Evolutionary conservation across 2,797 vertebrate species (phyloP).

Genomic region (Pseudomugil gertrudae): DNA sequence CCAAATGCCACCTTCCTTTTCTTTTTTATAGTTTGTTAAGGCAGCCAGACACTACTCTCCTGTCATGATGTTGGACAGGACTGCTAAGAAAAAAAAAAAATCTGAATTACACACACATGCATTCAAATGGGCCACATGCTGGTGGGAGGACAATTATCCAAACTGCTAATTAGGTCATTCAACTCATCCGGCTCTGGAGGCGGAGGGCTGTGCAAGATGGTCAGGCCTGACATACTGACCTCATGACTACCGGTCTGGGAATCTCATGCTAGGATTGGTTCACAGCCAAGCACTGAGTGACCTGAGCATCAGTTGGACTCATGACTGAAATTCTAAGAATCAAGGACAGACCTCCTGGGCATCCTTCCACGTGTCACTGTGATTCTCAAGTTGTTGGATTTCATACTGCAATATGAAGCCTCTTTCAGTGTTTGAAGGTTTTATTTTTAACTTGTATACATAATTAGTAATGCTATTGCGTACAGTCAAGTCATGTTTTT

Average conservation of each 20-base stretch:
- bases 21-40: too few relatives aligned
- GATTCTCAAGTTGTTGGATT: constrained; percentile 38
- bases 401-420: constrained; percentile 28
- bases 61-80: too few relatives aligned
- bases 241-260: constrained; percentile 51
- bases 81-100: too few relatives aligned
- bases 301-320: constrained; percentile 57
- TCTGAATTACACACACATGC: constrained; percentile 24
- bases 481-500: too few relatives aligned
- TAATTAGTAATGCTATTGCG: too few relatives aligned
- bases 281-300: constrained; percentile 66
- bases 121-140: constrained; percentile 55
- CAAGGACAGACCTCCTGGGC: constrained; percentile 60
- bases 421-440: constrained; percentile 9
- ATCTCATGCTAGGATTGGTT: constrained; percentile 60
- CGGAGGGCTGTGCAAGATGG: constrained; percentile 66
- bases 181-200: constrained; percentile 58
- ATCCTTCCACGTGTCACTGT: constrained; percentile 53
- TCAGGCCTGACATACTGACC: constrained; percentile 74
- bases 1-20: too few relatives aligned
- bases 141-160: constrained; percentile 72
- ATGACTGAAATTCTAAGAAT: constrained; percentile 65
- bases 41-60: too few relatives aligned
- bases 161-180: constrained; percentile 80
- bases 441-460: too few relatives aligned